Evolutionary conservation across 2,888 invertebrate genomes (phyloP).

Genomic region (Entomobrya proxima): DNA sequence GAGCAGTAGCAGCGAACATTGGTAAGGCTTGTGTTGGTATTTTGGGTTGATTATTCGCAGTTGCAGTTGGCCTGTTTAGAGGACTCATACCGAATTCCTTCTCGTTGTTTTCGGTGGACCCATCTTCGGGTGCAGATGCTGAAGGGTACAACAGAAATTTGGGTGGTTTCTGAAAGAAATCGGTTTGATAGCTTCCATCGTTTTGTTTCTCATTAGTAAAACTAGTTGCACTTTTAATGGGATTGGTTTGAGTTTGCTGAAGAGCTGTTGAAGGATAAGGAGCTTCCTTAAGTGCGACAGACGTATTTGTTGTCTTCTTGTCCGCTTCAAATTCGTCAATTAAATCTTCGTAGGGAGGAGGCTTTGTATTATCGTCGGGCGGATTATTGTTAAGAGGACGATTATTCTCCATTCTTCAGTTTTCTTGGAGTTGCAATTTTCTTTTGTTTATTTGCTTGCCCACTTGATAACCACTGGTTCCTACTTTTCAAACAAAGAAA

Average conservation of each 20-base stretch:
- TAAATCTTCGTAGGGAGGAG: conserved; percentile 14
- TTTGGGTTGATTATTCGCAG: not conserved
- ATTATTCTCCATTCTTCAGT: not conserved
- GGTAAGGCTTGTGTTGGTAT: no score
- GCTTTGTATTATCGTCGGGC: not conserved
- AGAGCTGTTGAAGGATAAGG: no score
- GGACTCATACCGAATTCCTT: not conserved
- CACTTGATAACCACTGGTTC: no score
- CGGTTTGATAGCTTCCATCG: not conserved
- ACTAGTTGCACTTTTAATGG: not conserved
- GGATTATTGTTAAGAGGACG: not conserved
- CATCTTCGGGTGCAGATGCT: not conserved
- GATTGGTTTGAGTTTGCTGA: not conserved
- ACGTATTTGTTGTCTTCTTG: not conserved
- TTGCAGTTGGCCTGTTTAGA: no score
- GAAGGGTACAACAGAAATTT: conserved; percentile 30
- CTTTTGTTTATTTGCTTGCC: no score
- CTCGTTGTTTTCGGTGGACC: not conserved
- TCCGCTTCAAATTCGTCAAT: not conserved
- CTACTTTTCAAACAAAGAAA: no score
- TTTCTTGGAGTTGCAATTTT: not conserved
- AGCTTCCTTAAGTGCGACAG: not conserved
- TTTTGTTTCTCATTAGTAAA: not conserved
- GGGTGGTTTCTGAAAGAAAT: conserved; percentile 16
- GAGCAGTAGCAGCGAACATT: no score